These are phyloP conservation scores for Mythimna vitellina DNA, from an alignment of 2,888 invertebrate species.

Conservation along the genomic window DNA sequence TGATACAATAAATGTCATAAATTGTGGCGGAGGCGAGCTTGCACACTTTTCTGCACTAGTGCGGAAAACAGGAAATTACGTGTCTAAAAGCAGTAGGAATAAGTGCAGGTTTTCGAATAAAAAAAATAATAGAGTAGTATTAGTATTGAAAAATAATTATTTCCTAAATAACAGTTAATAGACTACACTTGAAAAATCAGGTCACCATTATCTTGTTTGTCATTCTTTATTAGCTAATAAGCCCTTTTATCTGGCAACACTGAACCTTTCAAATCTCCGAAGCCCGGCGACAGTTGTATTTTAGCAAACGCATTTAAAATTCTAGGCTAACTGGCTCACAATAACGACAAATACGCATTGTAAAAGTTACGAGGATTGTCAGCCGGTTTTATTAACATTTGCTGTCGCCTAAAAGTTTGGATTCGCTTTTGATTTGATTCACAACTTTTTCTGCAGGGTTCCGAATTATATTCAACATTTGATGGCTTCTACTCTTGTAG, in stretches of 20 bases:
- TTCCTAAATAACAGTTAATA: too few relatives aligned
- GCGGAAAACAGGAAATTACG: too few relatives aligned
- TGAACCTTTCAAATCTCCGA: neutral
- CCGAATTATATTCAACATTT: constrained; percentile 30
- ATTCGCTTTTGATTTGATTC: constrained; percentile 59
- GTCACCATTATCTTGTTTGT: neutral
- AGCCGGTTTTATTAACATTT: constrained; percentile 53
- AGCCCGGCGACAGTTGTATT: constrained; percentile 8
- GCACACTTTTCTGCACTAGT: too few relatives aligned
- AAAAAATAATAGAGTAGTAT: too few relatives aligned
- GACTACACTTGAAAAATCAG: too few relatives aligned
- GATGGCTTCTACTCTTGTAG: constrained; percentile 9
- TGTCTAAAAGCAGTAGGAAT: too few relatives aligned
- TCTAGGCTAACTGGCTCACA: constrained; percentile 38
- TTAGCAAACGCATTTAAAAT: constrained; percentile 42
- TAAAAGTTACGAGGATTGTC: constrained; percentile 58
- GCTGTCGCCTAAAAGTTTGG: constrained; percentile 47
- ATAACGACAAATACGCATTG: constrained; percentile 59
- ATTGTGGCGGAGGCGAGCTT: too few relatives aligned
- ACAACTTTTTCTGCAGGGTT: constrained; percentile 42
- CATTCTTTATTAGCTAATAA: neutral
- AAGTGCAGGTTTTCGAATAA: too few relatives aligned
- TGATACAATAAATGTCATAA: too few relatives aligned
- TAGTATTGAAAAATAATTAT: too few relatives aligned
- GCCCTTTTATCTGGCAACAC: constrained; percentile 11